These are phyloP conservation scores for Subacronicta megacephala DNA, from an alignment of 2,888 invertebrate genomes.

Conservation along the genomic window DNA sequence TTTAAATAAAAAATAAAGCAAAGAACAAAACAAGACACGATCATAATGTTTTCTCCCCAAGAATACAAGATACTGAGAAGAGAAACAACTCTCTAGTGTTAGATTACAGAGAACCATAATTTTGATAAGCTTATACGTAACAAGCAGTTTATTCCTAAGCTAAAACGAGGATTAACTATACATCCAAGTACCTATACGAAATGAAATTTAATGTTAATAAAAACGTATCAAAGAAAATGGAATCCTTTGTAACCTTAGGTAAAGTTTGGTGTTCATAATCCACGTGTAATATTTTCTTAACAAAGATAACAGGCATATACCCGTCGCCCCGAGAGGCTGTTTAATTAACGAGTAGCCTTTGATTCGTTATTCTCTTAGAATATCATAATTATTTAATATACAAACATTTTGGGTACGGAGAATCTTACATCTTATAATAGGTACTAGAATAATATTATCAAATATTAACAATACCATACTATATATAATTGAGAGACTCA, in stretches of 20 bases:
- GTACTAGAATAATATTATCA: slow-evolving; percentile 24
- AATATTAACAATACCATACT: too few relatives aligned
- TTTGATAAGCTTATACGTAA: neutral
- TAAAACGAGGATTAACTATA: slow-evolving; percentile 17
- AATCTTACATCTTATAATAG: slow-evolving; percentile 23
- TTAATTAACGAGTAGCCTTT: slow-evolving; percentile 61
- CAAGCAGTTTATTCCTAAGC: neutral
- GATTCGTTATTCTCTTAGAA: slow-evolving; percentile 56
- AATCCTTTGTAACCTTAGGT: slow-evolving; percentile 31
- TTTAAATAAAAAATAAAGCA: too few relatives aligned
- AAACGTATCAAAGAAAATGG: slow-evolving; percentile 21
- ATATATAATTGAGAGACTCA: slow-evolving; percentile 6
- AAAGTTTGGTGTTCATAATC: slow-evolving; percentile 47
- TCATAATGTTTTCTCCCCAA: neutral
- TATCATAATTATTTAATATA: slow-evolving; percentile 54
- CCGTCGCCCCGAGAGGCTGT: slow-evolving; percentile 44
- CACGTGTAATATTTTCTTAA: slow-evolving; percentile 31
- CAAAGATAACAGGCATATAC: slow-evolving; percentile 38
- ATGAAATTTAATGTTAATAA: slow-evolving; percentile 22
- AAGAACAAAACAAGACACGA: neutral
- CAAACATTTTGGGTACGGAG: slow-evolving; percentile 41
- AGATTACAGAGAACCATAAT: neutral
- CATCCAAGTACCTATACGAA: slow-evolving; percentile 19
- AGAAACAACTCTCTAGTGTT: neutral
- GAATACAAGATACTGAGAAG: neutral